phyloP scores from a whole-genome alignment of 2,113 vertebrate species.

The Blennius ocellaris region DNA sequence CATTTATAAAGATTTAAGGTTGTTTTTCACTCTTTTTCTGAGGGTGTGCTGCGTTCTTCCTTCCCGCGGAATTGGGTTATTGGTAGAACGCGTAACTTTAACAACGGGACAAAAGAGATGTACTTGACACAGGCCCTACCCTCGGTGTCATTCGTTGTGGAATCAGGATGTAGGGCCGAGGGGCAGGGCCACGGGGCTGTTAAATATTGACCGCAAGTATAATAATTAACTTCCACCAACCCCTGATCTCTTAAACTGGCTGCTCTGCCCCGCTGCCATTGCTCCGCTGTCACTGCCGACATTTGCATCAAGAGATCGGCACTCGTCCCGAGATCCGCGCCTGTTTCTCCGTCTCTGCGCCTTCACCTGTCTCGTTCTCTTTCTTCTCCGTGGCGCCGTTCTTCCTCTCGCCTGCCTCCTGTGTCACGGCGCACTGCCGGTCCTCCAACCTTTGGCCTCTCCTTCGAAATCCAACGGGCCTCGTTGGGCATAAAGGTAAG shows the following conservation, averaged over 20 bases:
- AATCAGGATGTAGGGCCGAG: conserved; percentile 84
- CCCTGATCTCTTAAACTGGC: conserved; percentile 81
- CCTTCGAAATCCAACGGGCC: conserved; percentile 31
- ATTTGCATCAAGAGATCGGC: conserved; percentile 9
- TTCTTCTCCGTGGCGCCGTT: not conserved
- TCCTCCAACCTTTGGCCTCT: conserved; percentile 66
- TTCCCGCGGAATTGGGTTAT: not conserved
- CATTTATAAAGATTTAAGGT: too few relatives aligned
- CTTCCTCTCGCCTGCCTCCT: not conserved
- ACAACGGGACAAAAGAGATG: conserved; percentile 66
- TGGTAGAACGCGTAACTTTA: conserved; percentile 42
- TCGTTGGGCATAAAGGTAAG: conserved; percentile 63
- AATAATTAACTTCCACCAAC: conserved; percentile 84
- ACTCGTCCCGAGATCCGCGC: fast-evolving
- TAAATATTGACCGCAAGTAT: conserved; percentile 84
- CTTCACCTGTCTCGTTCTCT: not conserved
- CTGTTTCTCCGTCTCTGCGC: conserved; percentile 6
- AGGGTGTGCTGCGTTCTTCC: not conserved
- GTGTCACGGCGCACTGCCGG: conserved; percentile 7
- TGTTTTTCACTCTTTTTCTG: not conserved
- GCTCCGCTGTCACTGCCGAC: conserved; percentile 53
- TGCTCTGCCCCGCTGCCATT: conserved; percentile 71
- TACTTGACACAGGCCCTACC: conserved; percentile 65
- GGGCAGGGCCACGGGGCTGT: conserved; percentile 81
- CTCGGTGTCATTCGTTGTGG: conserved; percentile 66